Evolutionary conservation across 2,888 invertebrate species (phyloP).

Genomic region (Sesamia inferens): DNA sequence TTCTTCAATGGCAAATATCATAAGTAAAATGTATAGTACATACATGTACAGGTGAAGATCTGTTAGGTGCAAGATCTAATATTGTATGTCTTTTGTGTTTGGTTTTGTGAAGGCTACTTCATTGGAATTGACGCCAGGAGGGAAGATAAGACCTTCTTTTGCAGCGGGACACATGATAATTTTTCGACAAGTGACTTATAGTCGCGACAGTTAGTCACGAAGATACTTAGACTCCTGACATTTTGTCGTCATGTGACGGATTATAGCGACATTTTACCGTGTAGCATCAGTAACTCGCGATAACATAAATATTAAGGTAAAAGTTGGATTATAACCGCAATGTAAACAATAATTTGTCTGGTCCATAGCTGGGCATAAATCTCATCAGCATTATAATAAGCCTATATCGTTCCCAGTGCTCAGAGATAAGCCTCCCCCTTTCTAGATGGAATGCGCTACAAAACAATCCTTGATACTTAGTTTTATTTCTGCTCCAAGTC

Average conservation of each 20-base stretch:
- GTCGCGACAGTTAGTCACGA: neutral
- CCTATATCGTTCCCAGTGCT: no score
- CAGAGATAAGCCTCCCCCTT: no score
- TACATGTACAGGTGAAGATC: no score
- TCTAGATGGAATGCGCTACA: no score
- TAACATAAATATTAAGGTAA: neutral
- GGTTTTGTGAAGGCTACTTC: neutral
- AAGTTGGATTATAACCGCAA: neutral
- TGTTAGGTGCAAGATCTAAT: no score
- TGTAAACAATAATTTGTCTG: neutral
- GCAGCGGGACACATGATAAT: neutral
- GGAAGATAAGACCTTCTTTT: neutral
- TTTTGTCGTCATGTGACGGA: neutral
- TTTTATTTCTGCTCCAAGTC: no score
- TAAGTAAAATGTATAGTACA: no score
- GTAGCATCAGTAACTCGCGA: neutral
- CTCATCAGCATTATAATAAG: no score
- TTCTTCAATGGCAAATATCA: neutral
- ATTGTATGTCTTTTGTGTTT: neutral
- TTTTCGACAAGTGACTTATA: neutral
- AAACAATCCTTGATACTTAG: no score
- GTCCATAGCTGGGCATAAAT: no score
- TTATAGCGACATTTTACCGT: neutral
- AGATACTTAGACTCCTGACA: neutral
- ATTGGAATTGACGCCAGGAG: neutral